phyloP scores from a whole-genome alignment of 2,888 invertebrate species.

The Podotricha telesiphe region DNA sequence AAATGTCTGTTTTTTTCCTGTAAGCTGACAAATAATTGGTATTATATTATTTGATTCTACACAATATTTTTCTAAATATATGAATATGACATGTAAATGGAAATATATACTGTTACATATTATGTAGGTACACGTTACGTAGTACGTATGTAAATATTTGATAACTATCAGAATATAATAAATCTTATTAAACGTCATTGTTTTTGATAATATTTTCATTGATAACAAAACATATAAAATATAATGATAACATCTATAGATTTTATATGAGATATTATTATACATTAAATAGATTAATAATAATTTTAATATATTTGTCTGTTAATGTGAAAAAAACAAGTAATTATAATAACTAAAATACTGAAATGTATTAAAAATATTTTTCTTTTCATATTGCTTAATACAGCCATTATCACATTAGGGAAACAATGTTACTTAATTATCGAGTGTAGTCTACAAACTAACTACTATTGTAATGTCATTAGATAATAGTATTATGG shows the following conservation, averaged over 20 bases:
- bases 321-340: too few relatives aligned
- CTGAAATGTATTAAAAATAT: too few relatives aligned
- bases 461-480: constrained; percentile 17
- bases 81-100: too few relatives aligned
- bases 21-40: too few relatives aligned
- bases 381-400: background rate
- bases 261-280: constrained; percentile 1
- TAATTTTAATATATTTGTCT: background rate
- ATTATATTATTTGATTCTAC: too few relatives aligned
- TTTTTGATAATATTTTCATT: constrained; percentile 20
- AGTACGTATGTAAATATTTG: background rate
- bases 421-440: constrained; percentile 8
- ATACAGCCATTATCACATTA: background rate
- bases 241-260: background rate
- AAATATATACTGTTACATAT: too few relatives aligned
- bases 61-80: too few relatives aligned
- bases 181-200: constrained; percentile 17
- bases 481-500: constrained; percentile 30
- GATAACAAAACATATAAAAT: constrained; percentile 14
- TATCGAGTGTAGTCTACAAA: constrained; percentile 18
- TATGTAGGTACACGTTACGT: too few relatives aligned
- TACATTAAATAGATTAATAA: background rate
- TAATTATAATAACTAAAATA: too few relatives aligned
- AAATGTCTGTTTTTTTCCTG: too few relatives aligned
- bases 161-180: constrained; percentile 8